Conservation (phyloP, 1,140 invertebrate species). For the Hormaphis cornu region DNA sequence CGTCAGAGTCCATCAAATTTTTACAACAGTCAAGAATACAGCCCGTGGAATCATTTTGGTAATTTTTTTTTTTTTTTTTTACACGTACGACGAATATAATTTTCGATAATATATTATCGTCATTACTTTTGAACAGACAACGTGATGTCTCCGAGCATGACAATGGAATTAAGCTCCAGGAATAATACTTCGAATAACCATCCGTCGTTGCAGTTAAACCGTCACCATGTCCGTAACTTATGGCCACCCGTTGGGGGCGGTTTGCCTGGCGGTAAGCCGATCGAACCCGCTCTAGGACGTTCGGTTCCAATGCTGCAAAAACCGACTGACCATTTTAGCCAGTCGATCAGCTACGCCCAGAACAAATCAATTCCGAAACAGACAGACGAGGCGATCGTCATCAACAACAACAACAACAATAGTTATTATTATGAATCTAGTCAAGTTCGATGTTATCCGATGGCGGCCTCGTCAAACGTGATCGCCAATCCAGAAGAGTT, state of each 20-base stretch:
- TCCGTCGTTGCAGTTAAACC: not conserved
- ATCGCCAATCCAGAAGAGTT: not conserved
- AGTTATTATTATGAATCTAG: conserved; percentile 22
- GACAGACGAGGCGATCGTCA: not conserved
- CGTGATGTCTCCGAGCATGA: not conserved
- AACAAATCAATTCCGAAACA: not conserved
- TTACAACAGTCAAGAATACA: conserved; percentile 4
- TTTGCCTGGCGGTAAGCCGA: conserved; percentile 11
- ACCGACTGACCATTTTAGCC: not conserved
- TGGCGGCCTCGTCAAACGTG: not conserved
- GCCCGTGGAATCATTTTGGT: not conserved
- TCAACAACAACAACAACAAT: not conserved
- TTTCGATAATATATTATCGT: not conserved
- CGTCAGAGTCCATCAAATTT: conserved; percentile 10
- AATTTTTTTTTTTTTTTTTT: not conserved
- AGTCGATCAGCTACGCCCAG: conserved; percentile 7
- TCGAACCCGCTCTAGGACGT: not conserved
- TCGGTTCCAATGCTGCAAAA: not conserved
- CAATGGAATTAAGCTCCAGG: not conserved
- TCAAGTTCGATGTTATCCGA: not conserved
- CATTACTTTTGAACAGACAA: not conserved
- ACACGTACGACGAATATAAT: not conserved
- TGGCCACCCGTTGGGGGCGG: conserved; percentile 15
- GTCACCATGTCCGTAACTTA: conserved; percentile 1
- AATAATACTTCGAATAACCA: not conserved